A percentile compares a stretch with the other conserved stretches of the same genome.
phyloP scores from a whole-genome alignment of 1,140 invertebrate genomes.

The Papilio xuthus region DNA sequence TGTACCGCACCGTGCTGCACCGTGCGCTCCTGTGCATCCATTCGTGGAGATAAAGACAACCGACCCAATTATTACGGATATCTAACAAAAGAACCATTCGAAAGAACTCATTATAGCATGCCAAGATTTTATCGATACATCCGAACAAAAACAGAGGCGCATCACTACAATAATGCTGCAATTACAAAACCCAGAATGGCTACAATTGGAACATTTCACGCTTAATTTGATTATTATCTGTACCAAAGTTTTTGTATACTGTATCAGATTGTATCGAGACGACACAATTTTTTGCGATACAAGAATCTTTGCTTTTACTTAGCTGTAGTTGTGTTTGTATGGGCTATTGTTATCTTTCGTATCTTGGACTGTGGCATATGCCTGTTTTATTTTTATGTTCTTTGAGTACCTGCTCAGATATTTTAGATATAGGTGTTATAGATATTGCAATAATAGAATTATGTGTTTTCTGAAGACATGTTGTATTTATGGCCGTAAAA shows the following conservation, averaged over 20 bases:
- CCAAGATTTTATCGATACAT: conserved; percentile 28
- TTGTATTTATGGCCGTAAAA: background rate
- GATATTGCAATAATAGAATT: background rate
- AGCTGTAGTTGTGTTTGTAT: conserved; percentile 11
- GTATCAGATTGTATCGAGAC: conserved; percentile 44
- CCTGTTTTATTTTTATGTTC: background rate
- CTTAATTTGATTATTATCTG: conserved; percentile 49
- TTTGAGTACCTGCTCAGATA: background rate
- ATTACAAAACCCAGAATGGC: conserved; percentile 44
- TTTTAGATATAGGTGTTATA: too few species aligned
- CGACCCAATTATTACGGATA: conserved; percentile 32
- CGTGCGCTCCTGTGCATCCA: conserved; percentile 66
- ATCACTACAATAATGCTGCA: conserved; percentile 28
- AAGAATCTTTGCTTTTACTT: conserved; percentile 38
- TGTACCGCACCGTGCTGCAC: conserved; percentile 51
- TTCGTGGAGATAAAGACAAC: conserved; percentile 63
- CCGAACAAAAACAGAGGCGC: conserved; percentile 3
- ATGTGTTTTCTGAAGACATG: background rate
- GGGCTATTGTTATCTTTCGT: background rate
- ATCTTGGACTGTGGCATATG: background rate
- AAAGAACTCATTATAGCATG: background rate
- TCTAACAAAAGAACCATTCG: conserved; percentile 15
- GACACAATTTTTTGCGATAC: conserved; percentile 45
- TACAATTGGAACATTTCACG: conserved; percentile 50
- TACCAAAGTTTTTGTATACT: conserved; percentile 44